Percentiles rank a stretch among this genome's conserved stretches.
phyloP scores from a whole-genome alignment of 2,888 invertebrate genomes.

The Epirrita christyi region DNA sequence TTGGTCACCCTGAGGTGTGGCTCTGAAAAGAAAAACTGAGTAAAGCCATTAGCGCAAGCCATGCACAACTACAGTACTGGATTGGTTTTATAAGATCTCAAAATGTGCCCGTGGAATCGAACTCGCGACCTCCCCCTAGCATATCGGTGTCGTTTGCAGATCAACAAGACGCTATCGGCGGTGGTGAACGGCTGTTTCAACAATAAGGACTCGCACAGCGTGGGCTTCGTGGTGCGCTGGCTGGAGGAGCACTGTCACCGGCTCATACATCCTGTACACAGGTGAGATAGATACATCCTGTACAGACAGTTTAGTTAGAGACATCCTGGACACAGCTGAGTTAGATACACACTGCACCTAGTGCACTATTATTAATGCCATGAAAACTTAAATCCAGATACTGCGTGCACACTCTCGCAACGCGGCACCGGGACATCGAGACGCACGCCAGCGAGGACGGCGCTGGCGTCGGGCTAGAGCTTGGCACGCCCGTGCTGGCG shows the following conservation, averaged over 20 bases:
- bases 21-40: too few relatives aligned
- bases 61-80: too few relatives aligned
- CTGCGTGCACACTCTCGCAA: slow-evolving; percentile 79
- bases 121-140: too few relatives aligned
- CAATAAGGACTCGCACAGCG: slow-evolving; percentile 89
- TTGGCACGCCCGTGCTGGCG: slow-evolving; percentile 89
- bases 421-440: slow-evolving; percentile 84
- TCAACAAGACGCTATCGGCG: slow-evolving; percentile 89
- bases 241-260: slow-evolving; percentile 91
- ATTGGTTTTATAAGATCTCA: too few relatives aligned
- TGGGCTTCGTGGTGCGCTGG: slow-evolving; percentile 93
- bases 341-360: too few relatives aligned
- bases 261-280: slow-evolving; percentile 90
- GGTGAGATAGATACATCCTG: slow-evolving; percentile 70
- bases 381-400: slow-evolving; percentile 51
- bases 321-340: too few relatives aligned
- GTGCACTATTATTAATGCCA: too few relatives aligned
- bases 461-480: slow-evolving; percentile 84
- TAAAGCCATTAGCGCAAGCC: too few relatives aligned
- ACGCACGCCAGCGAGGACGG: slow-evolving; percentile 49
- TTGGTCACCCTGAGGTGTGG: too few relatives aligned
- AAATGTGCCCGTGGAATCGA: too few relatives aligned
- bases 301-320: too few relatives aligned
- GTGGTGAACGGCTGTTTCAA: slow-evolving; percentile 93
- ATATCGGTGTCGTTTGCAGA: slow-evolving; percentile 56